Conservation (phyloP, 2,888 invertebrate genomes). For the Synergus itoensis region DNA sequence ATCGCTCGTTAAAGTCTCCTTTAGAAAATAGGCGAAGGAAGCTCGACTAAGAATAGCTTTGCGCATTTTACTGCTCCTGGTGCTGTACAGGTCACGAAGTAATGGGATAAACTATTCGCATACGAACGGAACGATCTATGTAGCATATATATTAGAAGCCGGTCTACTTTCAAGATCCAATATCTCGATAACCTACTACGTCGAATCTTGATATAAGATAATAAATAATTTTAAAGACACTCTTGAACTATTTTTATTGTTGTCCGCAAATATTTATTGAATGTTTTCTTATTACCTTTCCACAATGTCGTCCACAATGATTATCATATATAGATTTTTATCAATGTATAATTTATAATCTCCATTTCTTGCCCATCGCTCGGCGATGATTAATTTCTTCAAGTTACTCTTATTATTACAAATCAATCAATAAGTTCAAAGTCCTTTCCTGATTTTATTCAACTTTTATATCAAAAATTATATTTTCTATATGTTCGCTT, state of each 20-base stretch:
- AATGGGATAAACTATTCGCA: slow-evolving; percentile 30
- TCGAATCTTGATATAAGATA: slow-evolving; percentile 28
- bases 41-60: slow-evolving; percentile 25
- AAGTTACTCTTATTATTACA: background rate
- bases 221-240: slow-evolving; percentile 33
- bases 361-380: background rate
- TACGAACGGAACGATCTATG: slow-evolving; percentile 23
- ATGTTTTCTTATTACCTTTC: background rate
- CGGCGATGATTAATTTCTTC: background rate
- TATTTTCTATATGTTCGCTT: too few species aligned
- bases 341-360: background rate
- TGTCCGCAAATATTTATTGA: background rate
- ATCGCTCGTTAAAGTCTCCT: slow-evolving; percentile 29
- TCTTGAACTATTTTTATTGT: slow-evolving; percentile 1
- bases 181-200: slow-evolving; percentile 24
- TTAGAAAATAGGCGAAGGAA: slow-evolving; percentile 32
- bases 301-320: background rate
- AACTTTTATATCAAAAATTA: too few species aligned
- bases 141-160: slow-evolving; percentile 10
- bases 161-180: slow-evolving; percentile 32
- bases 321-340: background rate
- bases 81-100: slow-evolving; percentile 8
- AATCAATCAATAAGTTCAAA: too few species aligned
- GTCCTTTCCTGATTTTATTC: too few species aligned
- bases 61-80: slow-evolving; percentile 11